Percentiles rank a stretch among this genome's conserved stretches.
Evolutionary conservation across 2,888 invertebrate species (phyloP).

Genomic region (Gortyna flavago): DNA sequence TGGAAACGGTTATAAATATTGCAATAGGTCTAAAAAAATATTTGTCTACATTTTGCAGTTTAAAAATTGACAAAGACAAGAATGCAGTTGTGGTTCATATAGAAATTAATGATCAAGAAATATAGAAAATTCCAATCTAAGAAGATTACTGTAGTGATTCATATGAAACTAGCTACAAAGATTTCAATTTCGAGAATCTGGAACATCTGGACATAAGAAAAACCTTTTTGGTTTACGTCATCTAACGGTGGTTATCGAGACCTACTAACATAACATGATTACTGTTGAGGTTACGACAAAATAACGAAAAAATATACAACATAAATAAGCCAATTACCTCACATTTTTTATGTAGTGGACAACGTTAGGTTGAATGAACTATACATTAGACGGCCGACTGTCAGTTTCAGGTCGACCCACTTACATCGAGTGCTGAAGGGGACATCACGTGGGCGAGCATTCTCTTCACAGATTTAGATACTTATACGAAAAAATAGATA

Average conservation of each 20-base stretch:
- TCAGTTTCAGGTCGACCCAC: constrained; percentile 57
- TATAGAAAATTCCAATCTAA: not conserved
- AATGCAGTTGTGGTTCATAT: not conserved
- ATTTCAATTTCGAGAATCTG: not conserved
- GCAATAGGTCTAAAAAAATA: not conserved
- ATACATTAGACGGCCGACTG: constrained; percentile 40
- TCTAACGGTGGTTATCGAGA: not conserved
- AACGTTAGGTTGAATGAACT: constrained; percentile 41
- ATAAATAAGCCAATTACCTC: constrained; percentile 24
- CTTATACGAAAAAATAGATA: not conserved
- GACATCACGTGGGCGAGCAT: constrained; percentile 39
- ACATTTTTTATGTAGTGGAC: constrained; percentile 26
- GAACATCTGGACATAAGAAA: not conserved
- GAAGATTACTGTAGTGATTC: not conserved
- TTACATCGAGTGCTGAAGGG: constrained; percentile 53
- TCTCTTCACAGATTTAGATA: constrained; percentile 40
- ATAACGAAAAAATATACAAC: constrained; percentile 10
- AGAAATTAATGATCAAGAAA: not conserved
- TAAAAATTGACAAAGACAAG: not conserved
- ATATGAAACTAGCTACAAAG: not conserved
- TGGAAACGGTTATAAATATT: not conserved
- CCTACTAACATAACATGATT: not conserved
- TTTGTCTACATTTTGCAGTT: not conserved
- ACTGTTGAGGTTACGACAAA: not conserved
- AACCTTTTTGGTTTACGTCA: not conserved